Evolutionary conservation across 2,888 invertebrate species (phyloP).

Genomic region (Caenorhabditis sulstoni): DNA sequence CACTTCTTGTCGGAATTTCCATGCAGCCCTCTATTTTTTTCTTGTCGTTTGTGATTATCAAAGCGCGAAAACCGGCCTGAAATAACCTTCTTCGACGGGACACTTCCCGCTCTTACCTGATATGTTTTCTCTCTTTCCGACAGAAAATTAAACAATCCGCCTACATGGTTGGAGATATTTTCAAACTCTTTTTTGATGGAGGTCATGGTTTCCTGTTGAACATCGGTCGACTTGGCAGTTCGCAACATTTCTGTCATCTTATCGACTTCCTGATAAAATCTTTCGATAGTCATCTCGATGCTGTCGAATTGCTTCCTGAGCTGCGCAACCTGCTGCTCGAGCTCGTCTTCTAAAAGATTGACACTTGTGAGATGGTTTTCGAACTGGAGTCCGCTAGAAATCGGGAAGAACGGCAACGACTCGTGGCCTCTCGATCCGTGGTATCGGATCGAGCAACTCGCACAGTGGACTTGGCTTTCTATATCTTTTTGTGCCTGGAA

Average conservation of each 20-base stretch:
- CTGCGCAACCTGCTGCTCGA: background rate
- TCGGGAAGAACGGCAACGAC: background rate
- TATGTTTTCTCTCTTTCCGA: no score
- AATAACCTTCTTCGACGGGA: no score
- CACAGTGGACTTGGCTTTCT: no score
- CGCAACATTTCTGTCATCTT: slow-evolving; percentile 28
- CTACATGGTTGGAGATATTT: no score
- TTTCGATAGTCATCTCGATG: background rate
- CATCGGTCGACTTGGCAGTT: slow-evolving; percentile 9
- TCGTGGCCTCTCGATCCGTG: background rate
- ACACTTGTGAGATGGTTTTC: slow-evolving; percentile 7
- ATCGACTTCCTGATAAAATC: slow-evolving; percentile 1
- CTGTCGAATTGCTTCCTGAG: background rate
- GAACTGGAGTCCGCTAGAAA: slow-evolving; percentile 14
- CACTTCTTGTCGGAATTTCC: background rate
- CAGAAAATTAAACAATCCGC: no score
- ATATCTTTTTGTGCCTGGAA: no score
- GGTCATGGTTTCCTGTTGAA: background rate
- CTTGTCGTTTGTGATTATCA: background rate
- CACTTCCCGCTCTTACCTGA: no score
- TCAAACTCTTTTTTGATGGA: no score
- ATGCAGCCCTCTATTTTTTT: slow-evolving; percentile 1
- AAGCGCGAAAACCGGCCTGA: background rate
- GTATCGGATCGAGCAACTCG: no score
- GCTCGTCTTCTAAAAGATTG: background rate